Evolutionary conservation across 2,113 vertebrate genomes (phyloP).

Genomic region (Salminus brasiliensis): DNA sequence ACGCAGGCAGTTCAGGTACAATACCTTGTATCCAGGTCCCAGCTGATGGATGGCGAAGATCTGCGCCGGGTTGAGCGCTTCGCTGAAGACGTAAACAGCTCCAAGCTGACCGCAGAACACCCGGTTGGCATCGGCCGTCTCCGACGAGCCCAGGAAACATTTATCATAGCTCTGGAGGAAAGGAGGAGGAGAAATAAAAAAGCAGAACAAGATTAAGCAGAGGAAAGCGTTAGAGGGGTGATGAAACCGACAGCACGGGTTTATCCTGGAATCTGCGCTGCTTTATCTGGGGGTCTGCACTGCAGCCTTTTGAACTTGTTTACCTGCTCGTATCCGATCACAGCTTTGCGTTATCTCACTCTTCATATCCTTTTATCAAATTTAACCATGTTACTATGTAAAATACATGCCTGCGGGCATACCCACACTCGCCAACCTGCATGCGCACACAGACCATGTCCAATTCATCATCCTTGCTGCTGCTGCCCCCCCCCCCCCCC

Average conservation of each 20-base stretch:
- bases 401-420: not conserved
- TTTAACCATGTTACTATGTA: not conserved
- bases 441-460: not conserved
- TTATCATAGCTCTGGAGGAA: conserved; percentile 96
- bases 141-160: conserved; percentile 98
- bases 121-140: conserved; percentile 96
- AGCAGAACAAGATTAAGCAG: not conserved
- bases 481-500: too few species aligned
- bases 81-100: conserved; percentile 97
- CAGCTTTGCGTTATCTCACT: conserved; percentile 6
- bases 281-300: not conserved
- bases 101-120: conserved; percentile 98
- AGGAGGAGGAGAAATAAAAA: not conserved
- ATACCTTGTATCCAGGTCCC: conserved; percentile 98
- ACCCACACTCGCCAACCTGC: not conserved
- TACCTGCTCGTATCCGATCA: not conserved
- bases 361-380: not conserved
- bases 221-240: not conserved
- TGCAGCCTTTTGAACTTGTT: conserved; percentile 21
- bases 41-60: conserved; percentile 99
- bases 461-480: not conserved
- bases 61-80: conserved; percentile 98
- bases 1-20: not conserved
- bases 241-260: not conserved
- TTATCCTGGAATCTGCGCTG: not conserved